phyloP scores from a whole-genome alignment of 2,888 invertebrate species.

The Metellina segmentata region DNA sequence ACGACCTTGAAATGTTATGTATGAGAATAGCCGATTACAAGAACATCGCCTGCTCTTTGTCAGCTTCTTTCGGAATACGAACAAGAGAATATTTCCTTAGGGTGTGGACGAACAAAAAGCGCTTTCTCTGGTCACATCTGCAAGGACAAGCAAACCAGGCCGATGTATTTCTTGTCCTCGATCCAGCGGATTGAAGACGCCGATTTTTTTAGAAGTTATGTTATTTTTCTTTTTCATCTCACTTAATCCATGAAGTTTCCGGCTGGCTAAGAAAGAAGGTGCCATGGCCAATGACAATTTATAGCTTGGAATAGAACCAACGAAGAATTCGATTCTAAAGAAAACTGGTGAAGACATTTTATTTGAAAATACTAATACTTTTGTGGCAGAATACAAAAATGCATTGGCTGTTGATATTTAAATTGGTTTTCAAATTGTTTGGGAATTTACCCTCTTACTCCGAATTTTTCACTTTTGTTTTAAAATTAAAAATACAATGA shows the following conservation, averaged over 20 bases:
- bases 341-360: too few relatives aligned
- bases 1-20: too few relatives aligned
- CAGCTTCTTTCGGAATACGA: background rate
- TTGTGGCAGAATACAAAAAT: too few relatives aligned
- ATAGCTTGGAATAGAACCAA: too few relatives aligned
- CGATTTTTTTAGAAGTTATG: background rate
- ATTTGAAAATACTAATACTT: too few relatives aligned
- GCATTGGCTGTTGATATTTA: too few relatives aligned
- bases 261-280: conserved; percentile 4
- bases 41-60: conserved; percentile 1
- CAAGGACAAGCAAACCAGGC: background rate
- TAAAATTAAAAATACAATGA: too few relatives aligned
- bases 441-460: too few relatives aligned
- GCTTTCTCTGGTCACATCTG: conserved; percentile 12
- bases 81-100: conserved; percentile 27
- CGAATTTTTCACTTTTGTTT: too few relatives aligned
- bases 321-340: too few relatives aligned
- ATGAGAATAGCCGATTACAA: background rate
- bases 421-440: too few relatives aligned
- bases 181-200: conserved; percentile 5
- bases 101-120: conserved; percentile 29
- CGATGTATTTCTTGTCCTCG: conserved; percentile 6
- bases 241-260: too few relatives aligned
- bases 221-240: background rate
- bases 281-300: background rate